Evolutionary conservation across 2,888 invertebrate genomes (phyloP).

Genomic region (Caenorhabditis sp.): DNA sequence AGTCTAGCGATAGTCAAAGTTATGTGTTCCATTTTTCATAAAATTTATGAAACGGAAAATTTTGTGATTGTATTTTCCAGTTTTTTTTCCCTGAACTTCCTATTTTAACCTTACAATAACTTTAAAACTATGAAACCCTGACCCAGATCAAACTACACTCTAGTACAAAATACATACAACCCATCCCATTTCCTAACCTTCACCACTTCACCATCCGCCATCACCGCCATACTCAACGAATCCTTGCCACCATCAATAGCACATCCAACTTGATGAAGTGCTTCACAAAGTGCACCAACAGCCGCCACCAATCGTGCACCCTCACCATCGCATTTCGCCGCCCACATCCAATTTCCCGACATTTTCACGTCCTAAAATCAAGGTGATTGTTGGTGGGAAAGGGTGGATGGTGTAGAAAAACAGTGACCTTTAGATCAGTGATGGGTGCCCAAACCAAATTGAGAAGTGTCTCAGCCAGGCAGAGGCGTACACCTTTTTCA

Average conservation of each 20-base stretch:
- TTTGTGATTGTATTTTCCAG: too few species aligned
- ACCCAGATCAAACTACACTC: too few species aligned
- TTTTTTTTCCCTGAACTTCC: too few species aligned
- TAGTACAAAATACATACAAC: too few species aligned
- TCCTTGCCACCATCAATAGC: conserved; percentile 97
- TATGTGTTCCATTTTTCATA: too few species aligned
- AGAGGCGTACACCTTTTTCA: conserved; percentile 88
- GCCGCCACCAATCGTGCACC: conserved; percentile 87
- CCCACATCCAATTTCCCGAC: conserved; percentile 99
- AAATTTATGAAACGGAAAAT: too few species aligned
- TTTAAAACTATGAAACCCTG: too few species aligned
- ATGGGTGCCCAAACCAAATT: conserved; percentile 85
- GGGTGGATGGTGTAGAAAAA: background rate
- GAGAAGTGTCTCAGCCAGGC: conserved; percentile 90
- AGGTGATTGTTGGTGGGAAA: background rate
- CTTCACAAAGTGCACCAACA: conserved; percentile 85
- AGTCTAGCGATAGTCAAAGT: too few species aligned
- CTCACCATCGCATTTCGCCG: conserved; percentile 90
- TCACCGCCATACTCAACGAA: conserved; percentile 94
- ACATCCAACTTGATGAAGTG: conserved; percentile 84
- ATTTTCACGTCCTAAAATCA: conserved; percentile 85
- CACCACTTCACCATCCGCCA: conserved; percentile 76
- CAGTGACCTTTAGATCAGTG: conserved; percentile 73
- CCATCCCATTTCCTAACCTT: conserved; percentile 21
- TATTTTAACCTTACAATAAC: too few species aligned